Percentiles rank a stretch among this genome's conserved stretches.
Evolutionary conservation across 2,113 vertebrate species (phyloP).

Genomic region (Eulacestoma nigropectus): DNA sequence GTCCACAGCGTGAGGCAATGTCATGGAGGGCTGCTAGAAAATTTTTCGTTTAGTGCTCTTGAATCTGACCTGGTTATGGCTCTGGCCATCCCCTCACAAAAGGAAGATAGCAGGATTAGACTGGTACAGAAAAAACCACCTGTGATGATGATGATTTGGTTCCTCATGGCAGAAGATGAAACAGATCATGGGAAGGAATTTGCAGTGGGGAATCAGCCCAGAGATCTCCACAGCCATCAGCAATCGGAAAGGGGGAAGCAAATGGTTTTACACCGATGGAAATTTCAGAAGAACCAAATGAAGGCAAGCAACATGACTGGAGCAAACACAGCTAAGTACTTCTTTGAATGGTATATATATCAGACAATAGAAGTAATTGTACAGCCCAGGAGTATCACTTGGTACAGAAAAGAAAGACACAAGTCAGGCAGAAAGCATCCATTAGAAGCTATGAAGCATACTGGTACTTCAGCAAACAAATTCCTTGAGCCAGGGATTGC

Average conservation of each 20-base stretch:
- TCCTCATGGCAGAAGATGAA: accelerated
- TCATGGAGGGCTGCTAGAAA: background rate
- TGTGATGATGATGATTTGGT: accelerated
- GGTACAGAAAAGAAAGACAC: background rate
- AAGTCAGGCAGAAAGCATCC: background rate
- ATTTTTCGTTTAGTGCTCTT: background rate
- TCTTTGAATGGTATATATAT: background rate
- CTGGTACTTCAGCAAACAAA: background rate
- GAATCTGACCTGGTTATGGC: background rate
- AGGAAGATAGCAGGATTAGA: background rate
- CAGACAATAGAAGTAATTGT: background rate
- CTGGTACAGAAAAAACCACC: background rate
- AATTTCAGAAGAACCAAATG: background rate
- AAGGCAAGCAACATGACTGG: background rate
- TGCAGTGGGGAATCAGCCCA: accelerated
- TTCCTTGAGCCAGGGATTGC: background rate
- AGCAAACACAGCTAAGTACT: background rate
- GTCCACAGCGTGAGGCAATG: background rate
- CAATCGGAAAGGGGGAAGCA: background rate
- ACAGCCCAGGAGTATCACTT: background rate
- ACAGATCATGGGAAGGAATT: accelerated
- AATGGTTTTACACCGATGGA: accelerated
- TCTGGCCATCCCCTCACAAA: background rate
- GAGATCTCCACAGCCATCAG: background rate
- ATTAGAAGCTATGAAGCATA: background rate